phyloP scores from a whole-genome alignment of 2,113 vertebrate species.

The Bubalus kerabau region DNA sequence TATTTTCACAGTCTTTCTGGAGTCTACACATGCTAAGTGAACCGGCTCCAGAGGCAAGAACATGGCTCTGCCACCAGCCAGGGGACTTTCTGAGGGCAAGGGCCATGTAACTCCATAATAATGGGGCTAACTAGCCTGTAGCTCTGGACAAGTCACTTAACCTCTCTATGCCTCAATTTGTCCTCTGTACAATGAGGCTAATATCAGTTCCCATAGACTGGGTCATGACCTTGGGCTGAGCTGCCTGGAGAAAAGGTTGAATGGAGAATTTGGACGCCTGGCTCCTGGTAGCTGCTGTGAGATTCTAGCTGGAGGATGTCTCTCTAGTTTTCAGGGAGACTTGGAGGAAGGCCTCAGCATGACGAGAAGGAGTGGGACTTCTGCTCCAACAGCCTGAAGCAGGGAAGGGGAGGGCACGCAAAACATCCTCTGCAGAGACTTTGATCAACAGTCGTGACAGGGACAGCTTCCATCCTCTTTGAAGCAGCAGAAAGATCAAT shows the following conservation, averaged over 20 bases:
- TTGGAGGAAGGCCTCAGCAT: not conserved
- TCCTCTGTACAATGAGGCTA: not conserved
- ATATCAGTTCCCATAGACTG: not conserved
- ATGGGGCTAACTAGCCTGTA: not conserved
- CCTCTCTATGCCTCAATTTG: not conserved
- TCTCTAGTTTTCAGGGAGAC: not conserved
- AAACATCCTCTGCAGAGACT: slow-evolving; percentile 28
- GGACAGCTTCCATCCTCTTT: slow-evolving; percentile 22
- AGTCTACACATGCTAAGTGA: not conserved
- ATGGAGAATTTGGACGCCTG: not conserved
- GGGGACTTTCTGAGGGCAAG: not conserved
- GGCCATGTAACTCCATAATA: not conserved
- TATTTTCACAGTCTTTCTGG: not conserved
- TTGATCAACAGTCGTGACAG: slow-evolving; percentile 45
- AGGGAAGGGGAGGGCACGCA: not conserved
- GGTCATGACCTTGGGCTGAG: not conserved
- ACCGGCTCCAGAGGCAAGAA: not conserved
- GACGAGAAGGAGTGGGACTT: not conserved
- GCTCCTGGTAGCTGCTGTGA: not conserved
- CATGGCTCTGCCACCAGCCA: not conserved
- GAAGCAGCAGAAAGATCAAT: slow-evolving; percentile 61
- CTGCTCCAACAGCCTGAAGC: not conserved
- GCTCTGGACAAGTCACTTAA: not conserved
- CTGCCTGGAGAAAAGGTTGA: not conserved
- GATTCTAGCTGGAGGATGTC: not conserved